These are phyloP conservation scores for Drosophila prolongata DNA, from an alignment of 2,888 invertebrate species.

Conservation along the genomic window DNA sequence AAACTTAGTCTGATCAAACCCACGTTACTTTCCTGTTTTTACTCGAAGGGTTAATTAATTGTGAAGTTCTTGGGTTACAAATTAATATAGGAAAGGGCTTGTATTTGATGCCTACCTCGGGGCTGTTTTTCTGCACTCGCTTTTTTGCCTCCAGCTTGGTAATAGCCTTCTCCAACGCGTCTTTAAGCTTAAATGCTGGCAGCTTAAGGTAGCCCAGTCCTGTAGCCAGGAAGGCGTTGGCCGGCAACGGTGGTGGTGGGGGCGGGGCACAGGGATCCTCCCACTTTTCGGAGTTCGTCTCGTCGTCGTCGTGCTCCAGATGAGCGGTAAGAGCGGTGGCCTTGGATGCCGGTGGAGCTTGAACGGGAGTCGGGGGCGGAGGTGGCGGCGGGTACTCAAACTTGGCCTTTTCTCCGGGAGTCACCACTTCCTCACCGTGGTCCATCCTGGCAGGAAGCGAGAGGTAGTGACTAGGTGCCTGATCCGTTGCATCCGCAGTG, in stretches of 20 bases:
- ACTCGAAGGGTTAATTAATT: too few relatives aligned
- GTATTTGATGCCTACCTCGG: slow-evolving; percentile 1
- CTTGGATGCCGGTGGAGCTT: slow-evolving; percentile 34
- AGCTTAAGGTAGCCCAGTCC: slow-evolving; percentile 51
- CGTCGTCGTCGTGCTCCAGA: slow-evolving; percentile 59
- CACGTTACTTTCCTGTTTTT: too few relatives aligned
- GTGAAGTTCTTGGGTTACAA: too few relatives aligned
- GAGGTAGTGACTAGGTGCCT: slow-evolving; percentile 40
- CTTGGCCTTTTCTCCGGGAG: slow-evolving; percentile 47
- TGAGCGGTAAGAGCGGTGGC: slow-evolving; percentile 15
- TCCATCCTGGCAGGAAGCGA: slow-evolving; percentile 19
- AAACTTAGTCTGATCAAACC: too few relatives aligned
- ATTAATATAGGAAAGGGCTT: too few relatives aligned
- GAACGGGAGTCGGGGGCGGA: slow-evolving; percentile 76
- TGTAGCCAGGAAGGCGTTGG: slow-evolving; percentile 20
- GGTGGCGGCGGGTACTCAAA: slow-evolving; percentile 72
- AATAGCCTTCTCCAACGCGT: slow-evolving; percentile 69
- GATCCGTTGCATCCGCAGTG: slow-evolving; percentile 29
- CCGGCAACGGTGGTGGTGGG: slow-evolving; percentile 66
- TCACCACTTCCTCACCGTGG: slow-evolving; percentile 42
- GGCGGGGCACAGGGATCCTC: slow-evolving; percentile 70
- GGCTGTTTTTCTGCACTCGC: slow-evolving; percentile 32
- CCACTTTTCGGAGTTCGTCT: slow-evolving; percentile 63
- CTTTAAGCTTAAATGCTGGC: slow-evolving; percentile 62
- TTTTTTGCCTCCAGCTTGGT: slow-evolving; percentile 64